Conservation (phyloP, 2,113 vertebrate genomes). For the Desmodus rotundus region DNA sequence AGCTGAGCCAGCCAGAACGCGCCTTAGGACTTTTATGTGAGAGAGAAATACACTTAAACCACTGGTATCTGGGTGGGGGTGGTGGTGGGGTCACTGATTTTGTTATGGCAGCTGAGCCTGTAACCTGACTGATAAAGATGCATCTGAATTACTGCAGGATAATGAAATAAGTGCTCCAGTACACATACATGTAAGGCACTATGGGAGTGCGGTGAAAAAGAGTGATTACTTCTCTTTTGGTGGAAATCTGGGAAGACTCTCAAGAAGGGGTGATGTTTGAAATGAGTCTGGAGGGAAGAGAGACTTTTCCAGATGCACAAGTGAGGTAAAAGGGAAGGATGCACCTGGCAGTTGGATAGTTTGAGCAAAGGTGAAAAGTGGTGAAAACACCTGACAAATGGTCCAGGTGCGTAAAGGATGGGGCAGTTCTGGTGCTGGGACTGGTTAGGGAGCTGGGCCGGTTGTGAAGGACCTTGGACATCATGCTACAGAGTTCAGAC, state of each 20-base stretch:
- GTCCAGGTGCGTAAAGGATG: neutral
- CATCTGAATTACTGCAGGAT: neutral
- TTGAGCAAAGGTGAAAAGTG: neutral
- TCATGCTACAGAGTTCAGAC: neutral
- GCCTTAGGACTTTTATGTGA: neutral
- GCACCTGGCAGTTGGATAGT: neutral
- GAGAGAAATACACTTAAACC: neutral
- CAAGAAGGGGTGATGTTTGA: neutral
- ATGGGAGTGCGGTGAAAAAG: neutral
- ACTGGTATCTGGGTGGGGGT: neutral
- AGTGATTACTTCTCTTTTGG: neutral
- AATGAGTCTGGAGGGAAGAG: neutral
- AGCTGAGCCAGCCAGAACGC: neutral
- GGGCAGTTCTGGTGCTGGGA: neutral
- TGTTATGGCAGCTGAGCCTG: neutral
- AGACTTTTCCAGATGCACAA: neutral
- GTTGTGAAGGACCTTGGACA: neutral
- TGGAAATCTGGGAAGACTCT: neutral
- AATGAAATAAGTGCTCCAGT: neutral
- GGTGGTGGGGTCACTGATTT: neutral
- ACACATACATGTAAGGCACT: fast-evolving
- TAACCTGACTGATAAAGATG: neutral
- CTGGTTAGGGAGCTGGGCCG: neutral
- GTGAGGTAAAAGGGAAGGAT: neutral
- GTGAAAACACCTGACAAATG: neutral